Evolutionary conservation across 2,113 vertebrate genomes (phyloP).

Genomic region (Gobiocypris rarus): DNA sequence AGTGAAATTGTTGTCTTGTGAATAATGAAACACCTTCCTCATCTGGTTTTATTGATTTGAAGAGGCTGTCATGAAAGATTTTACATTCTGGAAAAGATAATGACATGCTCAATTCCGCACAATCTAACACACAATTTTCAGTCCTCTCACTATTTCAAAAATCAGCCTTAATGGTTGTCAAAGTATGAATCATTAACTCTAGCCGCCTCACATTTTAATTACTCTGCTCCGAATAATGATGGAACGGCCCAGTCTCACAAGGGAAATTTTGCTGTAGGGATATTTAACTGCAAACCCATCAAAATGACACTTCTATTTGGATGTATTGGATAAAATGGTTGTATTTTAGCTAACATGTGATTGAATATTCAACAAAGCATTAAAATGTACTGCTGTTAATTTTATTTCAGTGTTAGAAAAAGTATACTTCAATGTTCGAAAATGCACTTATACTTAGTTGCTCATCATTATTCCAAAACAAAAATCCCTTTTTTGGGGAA

Average conservation of each 20-base stretch:
- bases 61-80: background rate
- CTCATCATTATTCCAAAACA: background rate
- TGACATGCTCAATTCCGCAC: background rate
- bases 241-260: background rate
- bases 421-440: background rate
- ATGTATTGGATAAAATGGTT: background rate
- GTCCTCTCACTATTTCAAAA: background rate
- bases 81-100: background rate
- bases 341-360: too few relatives aligned
- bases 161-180: background rate
- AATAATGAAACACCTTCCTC: conserved; percentile 17
- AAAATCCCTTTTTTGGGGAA: background rate
- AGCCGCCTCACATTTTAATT: background rate
- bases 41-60: background rate
- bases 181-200: conserved; percentile 1
- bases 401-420: background rate
- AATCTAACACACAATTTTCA: background rate
- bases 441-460: background rate
- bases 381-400: background rate
- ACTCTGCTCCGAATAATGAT: background rate
- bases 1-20: background rate
- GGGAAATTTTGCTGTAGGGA: background rate
- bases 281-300: background rate
- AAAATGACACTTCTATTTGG: background rate
- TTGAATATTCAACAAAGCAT: background rate